phyloP scores from a whole-genome alignment of 1,140 invertebrate genomes.

The Drosophila athabasca region DNA sequence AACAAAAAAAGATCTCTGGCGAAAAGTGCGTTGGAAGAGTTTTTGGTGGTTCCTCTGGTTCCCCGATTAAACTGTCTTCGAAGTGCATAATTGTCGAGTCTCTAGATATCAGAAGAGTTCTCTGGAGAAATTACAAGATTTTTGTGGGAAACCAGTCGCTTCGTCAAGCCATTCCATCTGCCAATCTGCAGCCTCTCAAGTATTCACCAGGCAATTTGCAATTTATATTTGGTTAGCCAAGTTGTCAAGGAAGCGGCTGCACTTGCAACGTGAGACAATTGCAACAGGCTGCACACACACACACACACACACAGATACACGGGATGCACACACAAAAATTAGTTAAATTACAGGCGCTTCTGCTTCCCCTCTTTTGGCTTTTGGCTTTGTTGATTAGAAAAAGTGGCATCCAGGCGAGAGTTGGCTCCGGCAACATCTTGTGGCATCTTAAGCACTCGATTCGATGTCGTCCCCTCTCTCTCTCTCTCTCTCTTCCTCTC shows the following conservation, averaged over 20 bases:
- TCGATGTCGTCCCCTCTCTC: conserved; percentile 1
- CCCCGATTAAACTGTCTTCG: neutral
- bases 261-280: conserved; percentile 66
- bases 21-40: conserved; percentile 43
- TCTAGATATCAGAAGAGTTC: neutral
- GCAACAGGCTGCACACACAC: conserved; percentile 30
- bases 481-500: conserved; percentile 15
- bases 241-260: conserved; percentile 38
- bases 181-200: conserved; percentile 7
- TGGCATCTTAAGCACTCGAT: conserved; percentile 37
- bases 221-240: conserved; percentile 49
- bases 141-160: neutral
- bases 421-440: conserved; percentile 34
- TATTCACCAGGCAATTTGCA: conserved; percentile 49
- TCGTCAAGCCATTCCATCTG: conserved; percentile 15
- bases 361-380: conserved; percentile 4
- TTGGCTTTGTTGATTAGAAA: conserved; percentile 73
- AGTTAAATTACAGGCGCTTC: conserved; percentile 76
- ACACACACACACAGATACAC: conserved; percentile 13
- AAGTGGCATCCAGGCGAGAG: conserved; percentile 54
- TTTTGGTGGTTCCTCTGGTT: neutral
- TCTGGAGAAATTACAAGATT: neutral
- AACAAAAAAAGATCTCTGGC: conserved; percentile 46
- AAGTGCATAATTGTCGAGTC: conserved; percentile 12
- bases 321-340: conserved; percentile 62